These are phyloP conservation scores for Hippopotamyrus pictus DNA, from an alignment of 2,797 vertebrate species.

Conservation along the genomic window DNA sequence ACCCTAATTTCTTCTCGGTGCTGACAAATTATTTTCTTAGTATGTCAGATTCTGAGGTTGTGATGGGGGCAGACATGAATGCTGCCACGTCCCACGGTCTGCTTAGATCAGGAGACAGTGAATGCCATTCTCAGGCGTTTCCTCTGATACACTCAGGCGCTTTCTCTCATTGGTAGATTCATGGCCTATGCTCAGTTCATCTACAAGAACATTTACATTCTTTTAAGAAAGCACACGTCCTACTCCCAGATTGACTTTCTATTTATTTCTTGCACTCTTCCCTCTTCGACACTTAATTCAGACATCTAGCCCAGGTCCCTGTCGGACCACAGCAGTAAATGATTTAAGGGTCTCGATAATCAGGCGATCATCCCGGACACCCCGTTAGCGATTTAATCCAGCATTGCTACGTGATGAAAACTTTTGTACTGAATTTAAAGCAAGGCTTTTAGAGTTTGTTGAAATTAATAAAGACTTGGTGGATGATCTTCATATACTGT, in stretches of 20 bases:
- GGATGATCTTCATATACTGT: background rate
- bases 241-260: background rate
- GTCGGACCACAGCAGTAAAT: background rate
- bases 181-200: background rate
- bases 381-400: background rate
- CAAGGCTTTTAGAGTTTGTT: background rate
- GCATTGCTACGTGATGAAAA: background rate
- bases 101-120: background rate
- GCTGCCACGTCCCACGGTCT: background rate
- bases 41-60: background rate
- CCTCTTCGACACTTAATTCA: background rate
- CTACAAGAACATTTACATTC: background rate
- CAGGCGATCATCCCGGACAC: background rate
- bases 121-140: background rate
- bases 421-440: conserved; percentile 6
- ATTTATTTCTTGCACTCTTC: background rate
- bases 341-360: background rate
- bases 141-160: background rate
- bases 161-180: background rate
- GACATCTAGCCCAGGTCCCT: background rate
- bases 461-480: background rate
- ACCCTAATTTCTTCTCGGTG: background rate
- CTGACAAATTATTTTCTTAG: background rate
- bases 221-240: background rate
- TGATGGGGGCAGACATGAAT: background rate